Evolutionary conservation across 2,113 vertebrate genomes (phyloP).

Genomic region (Pyrgilauda ruficollis): DNA sequence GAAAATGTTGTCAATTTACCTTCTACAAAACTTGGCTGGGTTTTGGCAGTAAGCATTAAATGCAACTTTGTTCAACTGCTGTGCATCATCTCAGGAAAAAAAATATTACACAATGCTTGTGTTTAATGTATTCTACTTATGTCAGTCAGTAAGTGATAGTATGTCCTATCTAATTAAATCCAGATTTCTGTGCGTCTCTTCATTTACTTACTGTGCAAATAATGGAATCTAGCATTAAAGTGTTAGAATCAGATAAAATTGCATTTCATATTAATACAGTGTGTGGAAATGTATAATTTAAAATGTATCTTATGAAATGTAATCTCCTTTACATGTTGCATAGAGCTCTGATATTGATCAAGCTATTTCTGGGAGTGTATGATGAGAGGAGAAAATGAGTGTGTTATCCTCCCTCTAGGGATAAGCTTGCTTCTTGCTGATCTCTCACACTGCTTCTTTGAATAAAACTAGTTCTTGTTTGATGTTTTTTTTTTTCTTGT

Average conservation of each 20-base stretch:
- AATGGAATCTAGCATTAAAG: not conserved
- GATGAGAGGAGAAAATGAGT: not conserved
- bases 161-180: conserved; percentile 10
- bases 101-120: not conserved
- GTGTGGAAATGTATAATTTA: not conserved
- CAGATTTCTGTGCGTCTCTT: not conserved
- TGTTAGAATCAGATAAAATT: conserved; percentile 29
- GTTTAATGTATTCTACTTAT: not conserved
- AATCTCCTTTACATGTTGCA: not conserved
- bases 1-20: not conserved
- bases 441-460: not conserved
- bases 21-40: not conserved
- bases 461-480: not conserved
- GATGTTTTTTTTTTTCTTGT: not conserved
- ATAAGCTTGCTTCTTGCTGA: not conserved
- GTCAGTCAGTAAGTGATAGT: not conserved
- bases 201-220: not conserved
- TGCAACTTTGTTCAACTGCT: not conserved
- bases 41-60: not conserved
- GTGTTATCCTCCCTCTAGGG: not conserved
- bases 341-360: not conserved
- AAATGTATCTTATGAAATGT: not conserved
- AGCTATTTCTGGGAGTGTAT: not conserved
- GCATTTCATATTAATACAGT: not conserved
- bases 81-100: not conserved